Evolutionary conservation across 2,113 vertebrate genomes (phyloP), one percentile per base, ranked within the genome.

Genomic region (Salvelinus namaycush): DNA sequence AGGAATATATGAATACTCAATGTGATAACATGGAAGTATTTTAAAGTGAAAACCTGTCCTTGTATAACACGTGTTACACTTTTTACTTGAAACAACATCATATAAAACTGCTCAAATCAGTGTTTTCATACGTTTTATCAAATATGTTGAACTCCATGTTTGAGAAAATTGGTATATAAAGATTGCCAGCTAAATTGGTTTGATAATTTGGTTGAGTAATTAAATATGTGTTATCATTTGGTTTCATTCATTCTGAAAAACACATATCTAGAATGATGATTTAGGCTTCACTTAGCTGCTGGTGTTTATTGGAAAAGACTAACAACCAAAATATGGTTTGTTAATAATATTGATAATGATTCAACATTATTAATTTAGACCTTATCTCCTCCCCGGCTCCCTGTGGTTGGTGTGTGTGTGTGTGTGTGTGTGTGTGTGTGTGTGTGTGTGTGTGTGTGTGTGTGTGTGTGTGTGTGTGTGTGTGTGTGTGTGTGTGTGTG

Each of bases 1-100:
- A 86, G 77, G 73, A 80, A 88, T 83, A 79, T 31, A 85, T 82
- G 69, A 79, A 86, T 83, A 85, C 76, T 74, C 83, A 75, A 88
- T 65, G 34, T 24, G 20, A 48, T 70, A 44, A 68, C 71, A 75
- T 62, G 78, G 34, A 66, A 79, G 27, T 70, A 65, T 59, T 26
- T 14, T 16, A 18, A 78, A 11, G n/a, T 1, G 0, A 72, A 48
- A 77, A 60, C 24, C 24, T 5, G 6, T 29, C 72, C 70, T 71
- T 73, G 27, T 69, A 66, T 16, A n/a, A 54, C 51, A 74, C 70
- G 16, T 14, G 3, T n/a, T 73, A 77, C 73, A 29, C 54, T 44
- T 11, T 44, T 44, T 12, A 44, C 9, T 44, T 44, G 9, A 44
- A 39, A 39, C 39, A 9, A 8, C 7, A 8, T 39, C 8, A 39